Evolutionary conservation across 1,140 invertebrate species (phyloP), one percentile per base, ranked within the genome.

Genomic region (Listronotus oregonensis): DNA sequence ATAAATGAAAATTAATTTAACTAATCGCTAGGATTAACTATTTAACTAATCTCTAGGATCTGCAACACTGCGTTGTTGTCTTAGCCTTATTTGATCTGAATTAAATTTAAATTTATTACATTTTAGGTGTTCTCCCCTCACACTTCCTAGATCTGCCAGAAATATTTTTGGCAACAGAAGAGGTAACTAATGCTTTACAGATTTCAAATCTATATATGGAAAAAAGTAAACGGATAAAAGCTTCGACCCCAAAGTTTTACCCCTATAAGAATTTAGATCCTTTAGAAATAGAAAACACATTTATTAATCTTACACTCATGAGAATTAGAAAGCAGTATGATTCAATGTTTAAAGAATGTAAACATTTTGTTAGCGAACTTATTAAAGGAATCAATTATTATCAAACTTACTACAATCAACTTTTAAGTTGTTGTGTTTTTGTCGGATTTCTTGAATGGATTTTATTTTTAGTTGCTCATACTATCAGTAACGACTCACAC

Each of bases 181-280:
- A 46, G 14, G 43, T n/a, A 46, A 46, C 43, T 15, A 46, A 46
- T 17, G 43, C 43, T 15, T 15, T 46, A 15, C 43, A 46, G 43
- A 46, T 46, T 15, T 46, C 43, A 9, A 46, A 17, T 2, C 5
- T 46, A 15, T 46, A 15, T 17, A 3, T 15, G 7, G 43, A 12
- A 12, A 46, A 14, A 46, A 15, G n/a, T 7, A 46, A 46, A 8
- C 1, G 43, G 7, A n/a, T 46, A 15, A 46, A 46, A 46, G 17
- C 3, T 15, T 15, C 5, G 5, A 7, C n/a, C 14, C 17, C 1
- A 3, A 2, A 46, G 2, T 46, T 46, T 46, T 14, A 44, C 14
- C 3, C 15, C 14, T 46, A 46, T 17, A 46, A 46, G 17, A 15
- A 46, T 7, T 46, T 46, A 17, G 7, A 17, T 46, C 17, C 43